Percentiles rank a stretch among this genome's conserved stretches.
Conservation (phyloP, 1,140 invertebrate genomes). For the Aporrectodea caliginosa region DNA sequence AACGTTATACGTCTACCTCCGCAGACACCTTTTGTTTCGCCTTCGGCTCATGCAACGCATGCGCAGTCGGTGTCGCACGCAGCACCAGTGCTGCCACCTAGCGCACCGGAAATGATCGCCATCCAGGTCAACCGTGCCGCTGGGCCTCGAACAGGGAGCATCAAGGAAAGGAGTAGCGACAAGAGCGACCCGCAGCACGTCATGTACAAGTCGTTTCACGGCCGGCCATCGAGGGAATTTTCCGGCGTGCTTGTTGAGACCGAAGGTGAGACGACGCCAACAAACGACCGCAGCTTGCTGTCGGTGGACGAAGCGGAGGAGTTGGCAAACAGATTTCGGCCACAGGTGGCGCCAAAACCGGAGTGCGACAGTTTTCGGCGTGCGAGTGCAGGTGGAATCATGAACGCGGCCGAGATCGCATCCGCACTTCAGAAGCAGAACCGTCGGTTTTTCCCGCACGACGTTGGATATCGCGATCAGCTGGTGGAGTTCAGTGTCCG, state of each 20-base stretch:
- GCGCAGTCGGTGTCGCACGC: neutral
- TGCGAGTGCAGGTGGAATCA: neutral
- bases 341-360: constrained; percentile 6
- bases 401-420: neutral
- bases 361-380: neutral
- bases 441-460: neutral
- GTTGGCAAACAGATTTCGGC: neutral
- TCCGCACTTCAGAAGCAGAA: neutral
- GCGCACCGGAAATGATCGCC: neutral
- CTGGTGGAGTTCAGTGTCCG: neutral
- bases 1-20: neutral
- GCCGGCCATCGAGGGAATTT: constrained; percentile 6
- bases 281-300: neutral
- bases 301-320: neutral
- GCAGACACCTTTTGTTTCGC: neutral
- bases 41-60: neutral
- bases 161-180: neutral
- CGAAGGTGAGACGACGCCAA: neutral
- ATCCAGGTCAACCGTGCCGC: neutral
- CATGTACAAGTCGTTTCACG: constrained; percentile 20
- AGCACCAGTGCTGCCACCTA: neutral
- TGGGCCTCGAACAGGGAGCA: neutral
- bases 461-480: neutral
- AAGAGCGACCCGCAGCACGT: neutral
- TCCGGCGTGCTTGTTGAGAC: neutral